Conservation (phyloP, 2,113 vertebrate species). For the Gallinago media region DNA sequence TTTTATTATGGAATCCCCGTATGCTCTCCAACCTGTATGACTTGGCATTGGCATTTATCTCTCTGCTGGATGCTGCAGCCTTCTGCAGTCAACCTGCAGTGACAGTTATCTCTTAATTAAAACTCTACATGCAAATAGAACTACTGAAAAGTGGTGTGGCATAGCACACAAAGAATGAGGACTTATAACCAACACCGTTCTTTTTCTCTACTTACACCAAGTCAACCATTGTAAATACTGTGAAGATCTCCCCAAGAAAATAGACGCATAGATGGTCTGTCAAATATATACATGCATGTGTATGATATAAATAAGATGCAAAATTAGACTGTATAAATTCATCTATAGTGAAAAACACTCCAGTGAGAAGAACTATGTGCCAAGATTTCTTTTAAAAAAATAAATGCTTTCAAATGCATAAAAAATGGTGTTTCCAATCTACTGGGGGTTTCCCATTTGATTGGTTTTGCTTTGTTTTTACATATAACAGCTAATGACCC, state of each 20-base stretch:
- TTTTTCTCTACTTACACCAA: conserved; percentile 58
- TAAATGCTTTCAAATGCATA: conserved; percentile 11
- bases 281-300: neutral
- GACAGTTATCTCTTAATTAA: conserved; percentile 87
- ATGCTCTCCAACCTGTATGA: conserved; percentile 72
- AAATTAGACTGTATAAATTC: neutral
- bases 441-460: neutral
- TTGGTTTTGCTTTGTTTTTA: neutral
- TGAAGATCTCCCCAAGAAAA: conserved; percentile 51
- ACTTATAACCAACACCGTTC: conserved; percentile 55
- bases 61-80: conserved; percentile 77
- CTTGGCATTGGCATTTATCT: conserved; percentile 75
- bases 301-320: too few relatives aligned
- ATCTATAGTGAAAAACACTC: neutral
- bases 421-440: neutral
- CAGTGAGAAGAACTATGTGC: neutral
- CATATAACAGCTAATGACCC: neutral
- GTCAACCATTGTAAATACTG: neutral
- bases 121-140: conserved; percentile 76
- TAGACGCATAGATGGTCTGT: neutral
- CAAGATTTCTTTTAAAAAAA: conserved; percentile 2
- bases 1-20: conserved; percentile 67
- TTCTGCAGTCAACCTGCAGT: conserved; percentile 80
- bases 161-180: conserved; percentile 51
- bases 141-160: conserved; percentile 49